Evolutionary conservation across 2,888 invertebrate species (phyloP).

Genomic region (Morinoia aosen): DNA sequence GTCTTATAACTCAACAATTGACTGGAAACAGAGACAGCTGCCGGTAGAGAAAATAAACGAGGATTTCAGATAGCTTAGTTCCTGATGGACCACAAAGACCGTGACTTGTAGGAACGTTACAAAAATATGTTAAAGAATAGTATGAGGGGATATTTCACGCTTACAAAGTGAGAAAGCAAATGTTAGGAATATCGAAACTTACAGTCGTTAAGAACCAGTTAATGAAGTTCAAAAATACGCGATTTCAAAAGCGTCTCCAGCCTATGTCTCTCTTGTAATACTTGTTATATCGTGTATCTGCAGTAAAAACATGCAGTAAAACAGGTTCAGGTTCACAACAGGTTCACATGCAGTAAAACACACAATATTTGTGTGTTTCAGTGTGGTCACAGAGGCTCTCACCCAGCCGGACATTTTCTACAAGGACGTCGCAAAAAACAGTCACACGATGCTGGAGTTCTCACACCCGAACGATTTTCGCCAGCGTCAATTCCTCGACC

Average conservation of each 20-base stretch:
- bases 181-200: too few relatives aligned
- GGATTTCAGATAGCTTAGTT: not conserved
- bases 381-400: slow-evolving; percentile 18
- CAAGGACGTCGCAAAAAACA: slow-evolving; percentile 23
- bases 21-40: not conserved
- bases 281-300: not conserved
- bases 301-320: not conserved
- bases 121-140: not conserved
- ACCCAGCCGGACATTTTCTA: not conserved
- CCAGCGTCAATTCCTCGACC: slow-evolving; percentile 52
- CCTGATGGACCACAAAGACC: not conserved
- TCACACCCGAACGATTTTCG: slow-evolving; percentile 58
- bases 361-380: not conserved
- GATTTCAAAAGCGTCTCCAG: not conserved
- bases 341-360: not conserved
- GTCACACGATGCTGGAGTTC: slow-evolving; percentile 20
- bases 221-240: not conserved
- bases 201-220: too few relatives aligned
- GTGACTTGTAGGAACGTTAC: not conserved
- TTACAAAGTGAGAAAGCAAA: not conserved
- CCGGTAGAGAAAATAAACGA: not conserved
- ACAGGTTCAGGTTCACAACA: not conserved
- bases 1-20: too few relatives aligned
- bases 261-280: not conserved
- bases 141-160: not conserved